These are phyloP conservation scores for Malurus leucopterus DNA, from an alignment of 2,797 vertebrate species.

Conservation along the genomic window DNA sequence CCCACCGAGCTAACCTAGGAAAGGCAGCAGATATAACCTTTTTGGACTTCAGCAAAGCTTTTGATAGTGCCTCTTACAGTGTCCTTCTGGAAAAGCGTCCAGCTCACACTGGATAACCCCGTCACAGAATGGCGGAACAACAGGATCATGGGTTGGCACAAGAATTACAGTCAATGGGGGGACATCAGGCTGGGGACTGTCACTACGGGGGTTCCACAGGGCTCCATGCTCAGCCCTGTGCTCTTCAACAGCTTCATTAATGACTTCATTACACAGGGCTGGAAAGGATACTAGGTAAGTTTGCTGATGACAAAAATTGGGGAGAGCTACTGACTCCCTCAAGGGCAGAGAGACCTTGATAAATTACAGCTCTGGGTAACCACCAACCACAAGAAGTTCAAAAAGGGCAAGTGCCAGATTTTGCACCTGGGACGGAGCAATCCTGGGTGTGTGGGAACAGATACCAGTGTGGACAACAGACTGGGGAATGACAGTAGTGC, in stretches of 20 bases:
- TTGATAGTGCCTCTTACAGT: background rate
- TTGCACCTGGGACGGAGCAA: background rate
- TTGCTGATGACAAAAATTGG: background rate
- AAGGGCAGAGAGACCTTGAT: fast-evolving
- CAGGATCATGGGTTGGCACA: background rate
- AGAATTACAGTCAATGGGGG: background rate
- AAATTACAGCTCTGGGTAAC: background rate
- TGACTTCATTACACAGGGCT: background rate
- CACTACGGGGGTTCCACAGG: background rate
- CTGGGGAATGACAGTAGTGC: background rate
- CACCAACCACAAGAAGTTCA: background rate
- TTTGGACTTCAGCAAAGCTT: background rate
- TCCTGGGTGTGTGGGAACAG: background rate
- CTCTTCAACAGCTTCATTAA: background rate
- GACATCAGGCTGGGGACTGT: background rate
- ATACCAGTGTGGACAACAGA: background rate
- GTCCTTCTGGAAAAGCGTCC: background rate
- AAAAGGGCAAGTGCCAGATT: background rate
- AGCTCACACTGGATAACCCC: background rate
- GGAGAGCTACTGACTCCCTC: background rate
- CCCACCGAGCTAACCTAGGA: fast-evolving
- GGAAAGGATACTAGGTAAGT: background rate
- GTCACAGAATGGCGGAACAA: background rate
- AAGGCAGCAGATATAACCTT: background rate
- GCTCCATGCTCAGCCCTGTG: background rate